A percentile compares a stretch with the other conserved stretches of the same genome.
Evolutionary conservation across 2,888 invertebrate species (phyloP).

Genomic region (Mantis religiosa): DNA sequence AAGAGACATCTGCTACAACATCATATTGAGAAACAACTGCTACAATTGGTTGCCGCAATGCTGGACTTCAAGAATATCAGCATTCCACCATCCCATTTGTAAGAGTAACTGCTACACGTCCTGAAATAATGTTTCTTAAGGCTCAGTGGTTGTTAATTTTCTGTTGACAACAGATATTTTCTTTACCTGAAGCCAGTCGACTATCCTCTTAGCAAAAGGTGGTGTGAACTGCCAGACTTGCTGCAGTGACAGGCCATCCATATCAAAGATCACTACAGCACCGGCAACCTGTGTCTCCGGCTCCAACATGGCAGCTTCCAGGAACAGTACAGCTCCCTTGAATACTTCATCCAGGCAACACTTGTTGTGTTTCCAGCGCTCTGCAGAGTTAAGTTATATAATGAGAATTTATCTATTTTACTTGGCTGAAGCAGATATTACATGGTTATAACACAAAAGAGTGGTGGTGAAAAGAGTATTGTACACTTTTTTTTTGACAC

Average conservation of each 20-base stretch:
- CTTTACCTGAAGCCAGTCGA: conserved; percentile 74
- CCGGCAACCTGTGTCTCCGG: conserved; percentile 67
- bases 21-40: no score
- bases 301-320: conserved; percentile 79
- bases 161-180: not conserved
- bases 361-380: conserved; percentile 79
- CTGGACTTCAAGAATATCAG: no score
- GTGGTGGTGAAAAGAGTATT: no score
- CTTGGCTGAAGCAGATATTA: no score
- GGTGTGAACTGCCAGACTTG: conserved; percentile 86
- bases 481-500: no score
- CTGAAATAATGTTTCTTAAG: no score
- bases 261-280: conserved; percentile 77
- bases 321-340: conserved; percentile 73
- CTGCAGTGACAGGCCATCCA: conserved; percentile 75
- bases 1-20: no score
- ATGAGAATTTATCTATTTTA: not conserved
- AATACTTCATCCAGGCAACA: conserved; percentile 75
- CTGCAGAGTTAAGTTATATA: conserved; percentile 44
- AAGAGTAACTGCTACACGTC: no score
- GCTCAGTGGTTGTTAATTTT: no score
- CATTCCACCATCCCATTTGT: no score
- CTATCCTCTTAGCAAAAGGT: conserved; percentile 76
- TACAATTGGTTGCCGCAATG: no score
- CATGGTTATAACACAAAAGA: no score